Evolutionary conservation across 2,797 vertebrate genomes (phyloP), one percentile per base, ranked within the genome.

Genomic region (Mycteria americana): DNA sequence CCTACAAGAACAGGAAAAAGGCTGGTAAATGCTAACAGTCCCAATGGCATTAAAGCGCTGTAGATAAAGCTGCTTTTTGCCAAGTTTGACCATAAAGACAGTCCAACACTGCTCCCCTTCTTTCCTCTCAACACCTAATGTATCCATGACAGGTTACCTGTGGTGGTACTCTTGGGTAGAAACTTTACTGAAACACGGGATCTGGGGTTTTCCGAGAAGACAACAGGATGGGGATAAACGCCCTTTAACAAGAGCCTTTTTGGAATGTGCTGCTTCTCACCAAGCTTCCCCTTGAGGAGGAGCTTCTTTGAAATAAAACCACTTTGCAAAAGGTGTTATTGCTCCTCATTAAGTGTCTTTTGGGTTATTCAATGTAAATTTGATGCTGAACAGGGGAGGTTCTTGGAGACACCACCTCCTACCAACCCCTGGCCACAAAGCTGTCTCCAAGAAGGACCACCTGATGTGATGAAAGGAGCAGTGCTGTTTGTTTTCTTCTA

Each of bases 301-400:
- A 13, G 11, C 53, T 54, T 59, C 80, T 64, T 91, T 88, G 56
- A 93, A 87, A 90, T 11, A 75, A 93, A 94, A 85, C 1, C 35
- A 22, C 73, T 91, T 77, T 80, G 68, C 72, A 60, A 56, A 89
- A 89, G 84, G 78, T 69, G 69, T 74, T 54, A 85, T 13, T 86
- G 50, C 64, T 85, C 65, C 51, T 88, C 73, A 48, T 87, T 74
- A 85, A 67, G 35, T 9, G 54, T 48, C 70, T 72, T 82, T 30
- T n/a, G 56, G 30, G 68, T 60, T 64, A 97, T 97, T 97, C 95
- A 96, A 95, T 96, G 95, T 37, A 96, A 96, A 96, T 96, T 48
- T 64, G 67, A 67, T 64, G 24, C 37, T 57, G 81, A 85, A 80
- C 37, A 82, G 56, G 50, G 88, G 53, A 68, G 18, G 35, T 50